Base-by-base conservation (phyloP, 2,797 vertebrate species). In the Gambusia yucatana region DNA sequence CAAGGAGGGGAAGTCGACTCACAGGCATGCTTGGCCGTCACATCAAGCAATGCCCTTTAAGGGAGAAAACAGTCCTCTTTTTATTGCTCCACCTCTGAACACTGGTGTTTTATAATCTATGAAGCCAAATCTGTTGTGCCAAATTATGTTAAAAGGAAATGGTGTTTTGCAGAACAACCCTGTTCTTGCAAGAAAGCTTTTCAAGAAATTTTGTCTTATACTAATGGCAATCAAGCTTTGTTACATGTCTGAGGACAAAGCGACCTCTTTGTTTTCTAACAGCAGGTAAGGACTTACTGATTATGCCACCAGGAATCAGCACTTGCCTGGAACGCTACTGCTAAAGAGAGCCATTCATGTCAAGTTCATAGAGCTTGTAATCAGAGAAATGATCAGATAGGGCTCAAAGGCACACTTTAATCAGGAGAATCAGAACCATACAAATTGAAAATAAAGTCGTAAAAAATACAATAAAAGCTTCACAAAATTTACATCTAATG, bases 1-100 rank as follows among this genome's bases (percentile, higher is more conserved):
- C 83, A 79, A 84, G 91, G 89, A 91, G 90, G 90, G 91, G 85
- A 84, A 76, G 87, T 22, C 63, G 63, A 77, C 91, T 92, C 80
- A 79, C 76, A 88, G 83, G 79, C 88, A 73, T 74, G 79, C 87
- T 78, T n/a, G 33, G 77, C 85, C 88, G 82, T 85, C 84, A 75
- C 61, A 79, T 84, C 82, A 52, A 76, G 80, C 73, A 75, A 13
- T 28, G 44, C 78, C 84, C 72, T 90, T 86, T 86, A 89, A 86
- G 83, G 86, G 77, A 82, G 79, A 90, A 89, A 93, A 89, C 73
- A 57, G 73, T 83, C 77, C 84, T 76, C 43, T 57, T 84, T 92
- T 90, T 88, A 90, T 81, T 72, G 82, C 57, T 7, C 72, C 65
- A n/a, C 78, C 48, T 75, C 80, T 88, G 79, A 86, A 86, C 77